phyloP scores from a whole-genome alignment of 2,113 vertebrate species.

The Laterallus jamaicensis region DNA sequence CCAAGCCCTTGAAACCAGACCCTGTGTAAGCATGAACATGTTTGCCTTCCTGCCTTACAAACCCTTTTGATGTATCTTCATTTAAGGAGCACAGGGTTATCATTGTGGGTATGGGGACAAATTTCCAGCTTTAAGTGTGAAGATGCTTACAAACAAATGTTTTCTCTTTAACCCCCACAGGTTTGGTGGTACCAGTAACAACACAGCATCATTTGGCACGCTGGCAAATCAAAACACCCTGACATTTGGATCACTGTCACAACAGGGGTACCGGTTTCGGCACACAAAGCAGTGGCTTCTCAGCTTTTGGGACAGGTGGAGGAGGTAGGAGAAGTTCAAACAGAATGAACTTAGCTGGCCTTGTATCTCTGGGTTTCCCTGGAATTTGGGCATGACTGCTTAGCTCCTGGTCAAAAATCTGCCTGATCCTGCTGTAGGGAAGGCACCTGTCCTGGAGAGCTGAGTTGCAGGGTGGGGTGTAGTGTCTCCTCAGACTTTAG shows the following conservation, averaged over 20 bases:
- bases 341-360: background rate
- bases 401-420: background rate
- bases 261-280: constrained; percentile 84
- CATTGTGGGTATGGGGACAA: background rate
- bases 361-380: background rate
- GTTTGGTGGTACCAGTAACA: constrained; percentile 84
- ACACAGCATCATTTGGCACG: constrained; percentile 81
- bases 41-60: background rate
- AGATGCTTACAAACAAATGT: background rate
- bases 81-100: background rate
- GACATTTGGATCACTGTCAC: constrained; percentile 85
- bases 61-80: fast-evolving
- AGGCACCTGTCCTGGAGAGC: background rate
- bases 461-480: background rate
- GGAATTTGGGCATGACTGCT: background rate
- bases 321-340: constrained; percentile 71
- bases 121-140: background rate
- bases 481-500: background rate
- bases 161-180: constrained; percentile 68
- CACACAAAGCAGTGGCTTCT: constrained; percentile 81
- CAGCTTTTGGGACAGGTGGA: constrained; percentile 83
- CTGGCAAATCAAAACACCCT: constrained; percentile 85
- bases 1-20: background rate
- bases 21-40: background rate
- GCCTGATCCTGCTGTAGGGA: background rate